Percentiles rank a stretch among this genome's conserved stretches.
Evolutionary conservation across 2,797 vertebrate genomes (phyloP).

Genomic region (Enteromius argenteus): DNA sequence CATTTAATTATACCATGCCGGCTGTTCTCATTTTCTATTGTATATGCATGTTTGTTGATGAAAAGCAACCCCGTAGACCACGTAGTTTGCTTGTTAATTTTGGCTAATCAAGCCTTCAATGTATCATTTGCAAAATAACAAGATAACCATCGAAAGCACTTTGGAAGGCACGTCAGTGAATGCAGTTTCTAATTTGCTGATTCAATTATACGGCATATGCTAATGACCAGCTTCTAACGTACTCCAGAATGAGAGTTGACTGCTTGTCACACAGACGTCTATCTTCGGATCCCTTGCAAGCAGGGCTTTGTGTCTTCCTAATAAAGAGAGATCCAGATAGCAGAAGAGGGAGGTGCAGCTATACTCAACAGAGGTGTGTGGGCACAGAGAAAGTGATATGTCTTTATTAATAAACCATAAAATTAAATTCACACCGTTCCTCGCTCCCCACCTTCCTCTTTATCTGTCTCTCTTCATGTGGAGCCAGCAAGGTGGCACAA

Average conservation of each 20-base stretch:
- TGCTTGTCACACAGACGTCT: constrained; percentile 62
- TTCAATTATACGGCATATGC: constrained; percentile 74
- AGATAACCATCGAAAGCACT: constrained; percentile 60
- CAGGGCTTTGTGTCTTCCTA: constrained; percentile 69
- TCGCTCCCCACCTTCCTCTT: constrained; percentile 56
- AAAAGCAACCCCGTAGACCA: constrained; percentile 32
- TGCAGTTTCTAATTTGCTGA: constrained; percentile 65
- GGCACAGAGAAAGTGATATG: constrained; percentile 70
- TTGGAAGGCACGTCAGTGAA: constrained; percentile 61
- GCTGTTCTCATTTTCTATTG: constrained; percentile 39
- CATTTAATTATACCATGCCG: constrained; percentile 28
- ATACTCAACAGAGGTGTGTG: constrained; percentile 66
- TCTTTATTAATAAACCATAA: constrained; percentile 74
- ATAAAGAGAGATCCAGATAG: constrained; percentile 75
- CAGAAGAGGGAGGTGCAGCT: constrained; percentile 63
- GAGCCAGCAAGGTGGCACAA: constrained; percentile 58
- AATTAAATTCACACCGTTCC: constrained; percentile 70
- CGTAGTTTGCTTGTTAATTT: constrained; percentile 44
- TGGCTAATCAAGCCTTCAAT: constrained; percentile 55
- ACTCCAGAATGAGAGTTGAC: constrained; percentile 61
- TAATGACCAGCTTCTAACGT: constrained; percentile 67
- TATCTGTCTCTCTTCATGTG: constrained; percentile 54
- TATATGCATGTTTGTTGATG: constrained; percentile 36
- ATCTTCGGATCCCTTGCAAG: constrained; percentile 65
- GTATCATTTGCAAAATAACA: constrained; percentile 62